Evolutionary conservation across 1,140 invertebrate genomes (phyloP).

Genomic region (Drosophila simulans): DNA sequence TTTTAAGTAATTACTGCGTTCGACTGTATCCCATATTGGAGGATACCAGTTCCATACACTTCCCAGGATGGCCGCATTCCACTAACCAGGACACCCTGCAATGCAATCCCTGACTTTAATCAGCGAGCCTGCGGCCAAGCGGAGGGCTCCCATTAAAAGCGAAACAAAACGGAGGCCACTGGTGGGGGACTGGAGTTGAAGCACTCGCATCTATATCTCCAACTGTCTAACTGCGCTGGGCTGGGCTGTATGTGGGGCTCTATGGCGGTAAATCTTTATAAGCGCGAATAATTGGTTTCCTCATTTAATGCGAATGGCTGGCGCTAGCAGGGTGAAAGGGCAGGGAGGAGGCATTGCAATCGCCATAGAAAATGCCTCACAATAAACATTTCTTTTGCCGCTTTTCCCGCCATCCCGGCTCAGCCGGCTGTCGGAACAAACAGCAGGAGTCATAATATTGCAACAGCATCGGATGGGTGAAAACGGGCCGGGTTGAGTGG

Average conservation of each 20-base stretch:
- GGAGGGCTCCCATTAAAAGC: slow-evolving; percentile 55
- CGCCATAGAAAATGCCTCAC: slow-evolving; percentile 75
- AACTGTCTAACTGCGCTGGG: slow-evolving; percentile 63
- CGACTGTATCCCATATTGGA: slow-evolving; percentile 3
- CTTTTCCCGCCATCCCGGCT: slow-evolving; percentile 23
- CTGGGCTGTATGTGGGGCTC: slow-evolving; percentile 38
- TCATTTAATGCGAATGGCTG: slow-evolving; percentile 84
- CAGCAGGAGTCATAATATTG: slow-evolving; percentile 83
- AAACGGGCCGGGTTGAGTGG: slow-evolving; percentile 9
- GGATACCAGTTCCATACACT: not conserved
- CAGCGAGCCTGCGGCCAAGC: slow-evolving; percentile 49
- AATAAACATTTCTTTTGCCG: slow-evolving; percentile 75
- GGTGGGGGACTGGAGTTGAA: slow-evolving; percentile 17
- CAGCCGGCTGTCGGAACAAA: slow-evolving; percentile 65
- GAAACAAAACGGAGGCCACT: slow-evolving; percentile 50
- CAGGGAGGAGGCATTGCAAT: slow-evolving; percentile 55
- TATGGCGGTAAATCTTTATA: slow-evolving; percentile 81
- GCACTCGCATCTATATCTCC: slow-evolving; percentile 55
- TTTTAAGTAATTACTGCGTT: slow-evolving; percentile 46
- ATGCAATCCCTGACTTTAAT: slow-evolving; percentile 67
- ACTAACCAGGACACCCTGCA: not conserved
- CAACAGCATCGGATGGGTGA: slow-evolving; percentile 59
- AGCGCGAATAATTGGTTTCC: slow-evolving; percentile 85
- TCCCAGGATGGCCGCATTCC: not conserved
- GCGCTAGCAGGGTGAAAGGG: slow-evolving; percentile 30